Conservation (phyloP, 2,888 invertebrate species). For the Orthonevra nobilis region DNA sequence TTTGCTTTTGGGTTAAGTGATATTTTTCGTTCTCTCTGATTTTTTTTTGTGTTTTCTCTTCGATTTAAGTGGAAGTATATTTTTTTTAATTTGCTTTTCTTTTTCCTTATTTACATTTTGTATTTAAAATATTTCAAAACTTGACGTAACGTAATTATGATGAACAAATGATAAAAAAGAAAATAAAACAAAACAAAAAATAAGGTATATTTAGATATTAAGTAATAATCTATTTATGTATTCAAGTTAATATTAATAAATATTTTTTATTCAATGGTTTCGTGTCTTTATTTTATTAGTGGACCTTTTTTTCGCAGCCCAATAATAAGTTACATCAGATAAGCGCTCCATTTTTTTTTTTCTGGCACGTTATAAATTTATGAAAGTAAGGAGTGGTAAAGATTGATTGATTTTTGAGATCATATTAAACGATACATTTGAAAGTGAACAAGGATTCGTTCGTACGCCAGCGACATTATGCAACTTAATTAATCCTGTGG, state of each 20-base stretch:
- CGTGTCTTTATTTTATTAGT: too few species aligned
- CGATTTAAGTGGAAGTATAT: neutral
- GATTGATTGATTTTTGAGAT: too few species aligned
- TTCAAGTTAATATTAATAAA: conserved; percentile 33
- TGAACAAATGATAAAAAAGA: conserved; percentile 2
- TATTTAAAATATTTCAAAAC: conserved; percentile 59
- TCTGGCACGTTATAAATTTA: too few species aligned
- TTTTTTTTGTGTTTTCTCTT: conserved; percentile 13
- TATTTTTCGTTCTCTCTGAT: conserved; percentile 3
- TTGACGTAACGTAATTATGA: conserved; percentile 31
- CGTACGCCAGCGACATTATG: too few species aligned
- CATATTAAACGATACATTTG: too few species aligned
- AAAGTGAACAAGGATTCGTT: too few species aligned
- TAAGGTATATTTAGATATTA: conserved; percentile 42
- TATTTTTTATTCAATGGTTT: conserved; percentile 36
- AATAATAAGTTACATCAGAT: too few species aligned
- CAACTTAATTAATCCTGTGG: too few species aligned
- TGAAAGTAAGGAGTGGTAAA: too few species aligned
- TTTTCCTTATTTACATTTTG: conserved; percentile 54
- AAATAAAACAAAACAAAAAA: conserved; percentile 3
- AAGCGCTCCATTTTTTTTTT: too few species aligned
- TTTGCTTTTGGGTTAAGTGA: conserved; percentile 23
- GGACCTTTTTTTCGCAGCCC: too few species aligned
- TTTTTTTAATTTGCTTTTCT: conserved; percentile 15
- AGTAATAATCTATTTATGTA: conserved; percentile 48